Conservation (phyloP, 2,113 vertebrate genomes). For the Vulpes lagopus region DNA sequence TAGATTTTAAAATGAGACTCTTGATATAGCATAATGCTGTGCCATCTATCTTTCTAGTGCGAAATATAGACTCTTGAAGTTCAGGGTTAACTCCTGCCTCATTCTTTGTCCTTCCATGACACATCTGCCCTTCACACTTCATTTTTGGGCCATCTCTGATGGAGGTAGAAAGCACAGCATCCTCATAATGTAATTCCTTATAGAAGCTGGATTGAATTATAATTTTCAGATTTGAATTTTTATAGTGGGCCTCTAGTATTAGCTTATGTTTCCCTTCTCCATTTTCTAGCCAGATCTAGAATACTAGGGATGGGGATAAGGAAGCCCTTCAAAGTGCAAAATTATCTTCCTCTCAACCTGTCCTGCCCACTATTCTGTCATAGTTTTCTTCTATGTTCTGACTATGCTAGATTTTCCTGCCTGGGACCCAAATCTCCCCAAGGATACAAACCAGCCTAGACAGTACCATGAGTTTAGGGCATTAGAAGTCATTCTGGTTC, state of each 20-base stretch:
- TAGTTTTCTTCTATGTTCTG: neutral
- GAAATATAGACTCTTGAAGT: neutral
- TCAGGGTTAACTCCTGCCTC: neutral
- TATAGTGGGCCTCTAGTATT: neutral
- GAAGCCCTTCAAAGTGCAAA: neutral
- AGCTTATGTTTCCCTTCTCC: neutral
- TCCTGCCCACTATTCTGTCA: neutral
- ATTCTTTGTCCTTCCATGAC: neutral
- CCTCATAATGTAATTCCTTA: neutral
- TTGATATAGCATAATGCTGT: neutral
- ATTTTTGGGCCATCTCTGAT: neutral
- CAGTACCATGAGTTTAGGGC: neutral
- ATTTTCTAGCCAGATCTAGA: neutral
- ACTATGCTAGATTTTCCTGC: neutral
- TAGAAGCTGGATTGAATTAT: neutral
- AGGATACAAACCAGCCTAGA: neutral
- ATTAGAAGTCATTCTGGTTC: neutral
- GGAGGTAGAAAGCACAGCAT: neutral
- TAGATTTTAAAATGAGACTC: conserved; percentile 38
- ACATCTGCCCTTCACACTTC: neutral
- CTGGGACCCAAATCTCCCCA: neutral
- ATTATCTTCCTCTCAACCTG: neutral
- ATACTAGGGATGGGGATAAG: neutral
- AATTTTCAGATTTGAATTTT: conserved; percentile 15
- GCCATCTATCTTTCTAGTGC: neutral